phyloP scores from a whole-genome alignment of 2,888 invertebrate genomes.

The Sinhomidia bicolor region DNA sequence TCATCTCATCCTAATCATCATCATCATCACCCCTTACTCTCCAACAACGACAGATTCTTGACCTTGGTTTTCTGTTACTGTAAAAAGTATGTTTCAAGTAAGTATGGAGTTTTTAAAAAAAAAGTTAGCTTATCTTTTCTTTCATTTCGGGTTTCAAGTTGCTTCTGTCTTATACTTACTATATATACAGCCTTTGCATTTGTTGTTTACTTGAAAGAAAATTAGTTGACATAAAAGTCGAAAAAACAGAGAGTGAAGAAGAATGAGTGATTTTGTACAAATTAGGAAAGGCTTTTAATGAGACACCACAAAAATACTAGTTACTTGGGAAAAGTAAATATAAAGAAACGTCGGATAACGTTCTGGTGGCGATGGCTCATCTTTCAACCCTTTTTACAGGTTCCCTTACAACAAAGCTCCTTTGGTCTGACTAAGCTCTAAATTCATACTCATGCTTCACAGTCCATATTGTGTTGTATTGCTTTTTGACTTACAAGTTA shows the following conservation, averaged over 20 bases:
- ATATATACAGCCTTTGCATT: no score
- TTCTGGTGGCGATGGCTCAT: slow-evolving; percentile 29
- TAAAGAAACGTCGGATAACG: not conserved
- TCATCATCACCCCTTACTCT: not conserved
- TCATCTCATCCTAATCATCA: slow-evolving; percentile 29
- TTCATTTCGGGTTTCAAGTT: not conserved
- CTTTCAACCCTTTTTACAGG: slow-evolving; percentile 44
- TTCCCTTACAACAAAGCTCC: not conserved
- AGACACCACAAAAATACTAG: not conserved
- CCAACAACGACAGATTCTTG: slow-evolving; percentile 43
- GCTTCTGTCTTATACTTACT: not conserved
- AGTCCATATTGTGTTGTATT: not conserved
- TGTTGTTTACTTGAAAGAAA: slow-evolving; percentile 51
- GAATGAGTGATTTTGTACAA: slow-evolving; percentile 63
- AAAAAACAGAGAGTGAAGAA: not conserved
- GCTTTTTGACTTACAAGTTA: slow-evolving; percentile 31
- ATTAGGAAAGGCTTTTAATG: slow-evolving; percentile 56
- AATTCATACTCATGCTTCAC: no score
- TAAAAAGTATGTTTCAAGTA: slow-evolving; percentile 43
- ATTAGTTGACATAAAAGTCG: slow-evolving; percentile 27
- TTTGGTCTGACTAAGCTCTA: no score
- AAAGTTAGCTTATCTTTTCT: not conserved
- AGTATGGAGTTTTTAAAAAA: no score
- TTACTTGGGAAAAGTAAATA: not conserved
- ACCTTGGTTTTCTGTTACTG: slow-evolving; percentile 64